phyloP scores from a whole-genome alignment of 2,113 vertebrate genomes.

The Bubalus kerabau region DNA sequence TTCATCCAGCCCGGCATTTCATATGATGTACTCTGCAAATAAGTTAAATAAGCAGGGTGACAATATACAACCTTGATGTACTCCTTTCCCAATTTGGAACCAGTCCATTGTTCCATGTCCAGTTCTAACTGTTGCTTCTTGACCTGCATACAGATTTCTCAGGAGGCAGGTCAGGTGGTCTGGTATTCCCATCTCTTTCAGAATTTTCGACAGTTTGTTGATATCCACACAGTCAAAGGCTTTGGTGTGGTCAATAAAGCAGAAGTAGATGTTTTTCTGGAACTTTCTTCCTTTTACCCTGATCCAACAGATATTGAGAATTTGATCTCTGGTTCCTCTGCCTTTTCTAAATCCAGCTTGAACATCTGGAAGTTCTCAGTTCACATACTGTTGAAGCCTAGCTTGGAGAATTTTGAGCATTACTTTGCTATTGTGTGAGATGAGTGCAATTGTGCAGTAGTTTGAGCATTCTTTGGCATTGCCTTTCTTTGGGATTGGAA shows the following conservation, averaged over 20 bases:
- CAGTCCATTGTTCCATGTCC: background rate
- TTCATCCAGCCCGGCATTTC: background rate
- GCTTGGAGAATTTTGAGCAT: background rate
- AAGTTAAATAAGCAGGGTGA: background rate
- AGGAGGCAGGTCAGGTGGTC: background rate
- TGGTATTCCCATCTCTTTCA: background rate
- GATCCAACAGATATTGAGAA: background rate
- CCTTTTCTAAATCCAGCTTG: background rate
- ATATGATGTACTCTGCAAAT: background rate
- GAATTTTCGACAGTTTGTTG: background rate
- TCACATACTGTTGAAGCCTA: background rate
- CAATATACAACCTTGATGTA: background rate
- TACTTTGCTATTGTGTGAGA: background rate
- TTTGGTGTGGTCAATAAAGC: background rate
- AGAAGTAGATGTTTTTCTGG: background rate
- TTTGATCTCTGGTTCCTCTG: background rate
- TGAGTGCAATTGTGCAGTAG: background rate
- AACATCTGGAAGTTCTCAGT: background rate
- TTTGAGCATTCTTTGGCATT: background rate
- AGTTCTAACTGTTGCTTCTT: background rate
- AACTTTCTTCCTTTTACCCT: background rate
- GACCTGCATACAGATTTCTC: background rate
- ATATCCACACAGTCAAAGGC: background rate
- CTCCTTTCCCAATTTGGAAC: background rate
- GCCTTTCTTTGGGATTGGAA: background rate